phyloP scores from a whole-genome alignment of 1,140 invertebrate species.

The Zaprionus ghesquierei region DNA sequence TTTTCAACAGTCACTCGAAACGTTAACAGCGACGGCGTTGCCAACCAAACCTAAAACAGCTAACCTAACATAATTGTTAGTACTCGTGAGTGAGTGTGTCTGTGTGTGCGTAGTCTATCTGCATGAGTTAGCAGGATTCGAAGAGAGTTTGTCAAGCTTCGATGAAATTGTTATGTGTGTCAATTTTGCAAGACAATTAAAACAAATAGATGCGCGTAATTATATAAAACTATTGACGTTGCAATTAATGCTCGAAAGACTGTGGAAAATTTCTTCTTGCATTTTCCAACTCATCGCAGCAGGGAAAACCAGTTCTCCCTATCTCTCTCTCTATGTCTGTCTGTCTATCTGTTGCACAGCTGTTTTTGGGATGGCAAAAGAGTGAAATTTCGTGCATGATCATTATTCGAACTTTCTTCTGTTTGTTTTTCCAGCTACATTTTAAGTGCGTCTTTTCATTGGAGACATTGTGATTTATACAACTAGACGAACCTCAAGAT shows the following conservation, averaged over 20 bases:
- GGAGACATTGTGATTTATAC: conserved; percentile 28
- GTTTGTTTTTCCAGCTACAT: conserved; percentile 28
- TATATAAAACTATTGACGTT: conserved; percentile 47
- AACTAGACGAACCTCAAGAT: conserved; percentile 35
- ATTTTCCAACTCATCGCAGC: conserved; percentile 28
- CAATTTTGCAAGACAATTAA: conserved; percentile 48
- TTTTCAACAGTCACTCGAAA: conserved; percentile 49
- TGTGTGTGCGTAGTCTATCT: conserved; percentile 6
- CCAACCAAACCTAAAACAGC: background rate
- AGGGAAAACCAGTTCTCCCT: conserved; percentile 71
- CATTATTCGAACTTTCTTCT: conserved; percentile 59
- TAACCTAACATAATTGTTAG: conserved; percentile 29
- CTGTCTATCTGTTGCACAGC: conserved; percentile 47
- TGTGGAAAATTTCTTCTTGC: conserved; percentile 62
- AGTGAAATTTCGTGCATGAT: conserved; percentile 57
- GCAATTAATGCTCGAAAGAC: conserved; percentile 65
- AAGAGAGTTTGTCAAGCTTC: conserved; percentile 32
- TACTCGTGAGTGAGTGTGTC: conserved; percentile 48
- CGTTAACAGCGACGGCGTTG: conserved; percentile 46
- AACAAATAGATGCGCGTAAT: conserved; percentile 28
- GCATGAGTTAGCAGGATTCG: conserved; percentile 32
- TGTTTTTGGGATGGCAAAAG: conserved; percentile 36
- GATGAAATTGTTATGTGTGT: conserved; percentile 55
- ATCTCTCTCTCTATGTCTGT: too few species aligned
- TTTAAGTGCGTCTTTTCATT: conserved; percentile 1